Base-by-base conservation (phyloP, 1,140 invertebrate genomes). In the Stegodyphus dumicola region DNA sequence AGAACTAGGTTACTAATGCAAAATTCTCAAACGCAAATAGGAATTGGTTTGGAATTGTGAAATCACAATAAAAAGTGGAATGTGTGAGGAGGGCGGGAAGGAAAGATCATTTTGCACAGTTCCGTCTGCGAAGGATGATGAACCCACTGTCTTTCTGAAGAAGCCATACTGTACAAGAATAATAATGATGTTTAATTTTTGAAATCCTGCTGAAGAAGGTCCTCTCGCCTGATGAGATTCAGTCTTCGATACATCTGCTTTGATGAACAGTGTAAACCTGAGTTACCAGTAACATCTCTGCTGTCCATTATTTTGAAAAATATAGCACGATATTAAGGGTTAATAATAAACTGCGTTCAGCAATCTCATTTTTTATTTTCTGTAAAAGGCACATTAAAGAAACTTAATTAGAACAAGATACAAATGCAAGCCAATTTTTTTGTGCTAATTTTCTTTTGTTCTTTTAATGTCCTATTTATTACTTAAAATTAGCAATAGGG, bases 161-260 rank as follows among this genome's bases (percentile, higher is more conserved):
- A 11, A 77, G 13, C 13, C 11, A 48, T 11, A 77, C 76, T 77
- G 64, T 77, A 77, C 76, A 77, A 77, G 76, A 77, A 77, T 77
- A 77, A 77, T 77, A 66, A 18, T 77, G 56, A 11, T 60, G 56
- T 60, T 60, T 11, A 60, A 9, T 60, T 60, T 15, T 11, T 60
- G 9, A 11, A 11, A 60, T 60, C 15, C 56, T 11, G 56, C 56
- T 60, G 9, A 9, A 11, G 9, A 15, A 11, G 9, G 9, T 60
- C 9, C 56, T 11, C 1, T 1, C 2, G 56, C 56, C 15, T 60
- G 56, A 60, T 60, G 33, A 33, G 33, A 33, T 60, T 60, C 56
- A 60, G 56, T 60, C 15, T 60, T 60, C 33, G 56, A 9, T 15
- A 60, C 9, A 60, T 11, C 9, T 60, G 15, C 56, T 11, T 60